Evolutionary conservation across 2,113 vertebrate genomes (phyloP).

Genomic region (Sander lucioperca): DNA sequence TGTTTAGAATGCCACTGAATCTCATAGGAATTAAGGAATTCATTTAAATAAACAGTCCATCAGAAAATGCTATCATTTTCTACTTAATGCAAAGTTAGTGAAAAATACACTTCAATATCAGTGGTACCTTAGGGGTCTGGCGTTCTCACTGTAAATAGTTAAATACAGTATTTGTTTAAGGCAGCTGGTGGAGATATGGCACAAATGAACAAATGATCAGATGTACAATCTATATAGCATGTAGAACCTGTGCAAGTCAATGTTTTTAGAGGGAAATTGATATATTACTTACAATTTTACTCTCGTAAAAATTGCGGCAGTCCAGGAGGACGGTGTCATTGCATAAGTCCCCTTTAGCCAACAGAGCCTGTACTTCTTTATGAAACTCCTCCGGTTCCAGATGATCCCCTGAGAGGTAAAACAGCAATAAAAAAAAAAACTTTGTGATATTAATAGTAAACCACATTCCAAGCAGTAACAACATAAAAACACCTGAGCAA

Average conservation of each 20-base stretch:
- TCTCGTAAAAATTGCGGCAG: conserved; percentile 99
- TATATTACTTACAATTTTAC: conserved; percentile 92
- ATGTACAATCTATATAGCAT: neutral
- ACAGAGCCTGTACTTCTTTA: conserved; percentile 89
- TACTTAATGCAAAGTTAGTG: too few species aligned
- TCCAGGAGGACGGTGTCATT: conserved; percentile 92
- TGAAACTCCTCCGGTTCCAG: conserved; percentile 95
- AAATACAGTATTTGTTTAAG: neutral
- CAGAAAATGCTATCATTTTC: neutral
- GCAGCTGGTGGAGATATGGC: neutral
- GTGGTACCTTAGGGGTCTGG: too few species aligned
- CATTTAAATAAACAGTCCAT: neutral
- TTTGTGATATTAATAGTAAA: too few species aligned
- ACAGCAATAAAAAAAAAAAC: too few species aligned
- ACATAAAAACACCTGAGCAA: neutral
- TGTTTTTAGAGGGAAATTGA: neutral
- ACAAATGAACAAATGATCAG: neutral
- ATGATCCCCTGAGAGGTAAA: conserved; percentile 86
- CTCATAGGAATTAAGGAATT: neutral
- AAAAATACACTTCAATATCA: too few species aligned
- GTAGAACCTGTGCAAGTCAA: neutral
- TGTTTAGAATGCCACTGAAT: neutral
- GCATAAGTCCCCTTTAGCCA: conserved; percentile 79
- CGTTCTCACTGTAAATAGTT: neutral
- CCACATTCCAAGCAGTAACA: too few species aligned